Evolutionary conservation across 2,888 invertebrate species (phyloP), one percentile per base, ranked within the genome.

Genomic region (Tridacna crocea): DNA sequence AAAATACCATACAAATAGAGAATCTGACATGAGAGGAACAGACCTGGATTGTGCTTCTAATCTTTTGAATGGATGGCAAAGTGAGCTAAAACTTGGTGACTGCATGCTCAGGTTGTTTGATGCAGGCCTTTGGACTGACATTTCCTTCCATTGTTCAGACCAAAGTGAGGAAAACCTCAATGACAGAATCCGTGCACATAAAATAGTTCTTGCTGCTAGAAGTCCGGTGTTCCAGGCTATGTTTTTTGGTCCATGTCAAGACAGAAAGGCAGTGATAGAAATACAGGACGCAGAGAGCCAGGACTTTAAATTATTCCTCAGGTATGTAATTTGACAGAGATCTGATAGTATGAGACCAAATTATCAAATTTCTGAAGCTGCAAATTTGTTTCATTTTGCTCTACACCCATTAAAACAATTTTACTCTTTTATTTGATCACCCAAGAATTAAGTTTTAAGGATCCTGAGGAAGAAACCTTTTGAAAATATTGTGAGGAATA

Each of bases 161-260:
- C 66, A 75, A 10, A 55, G 70, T n/a, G 58, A 22, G 36, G 48
- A 72, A 24, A 24, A 81, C 60, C 36, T 15, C n/a, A 24, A 73
- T 24, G 68, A 77, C 12, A 55, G 74, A 47, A 73, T 81, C 17
- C 58, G 36, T 48, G 81, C 81, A 11, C 81, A 81, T 55, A 81
- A 81, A 48, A 70, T 81, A 26, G 36, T 81, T 36, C 61, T 81
- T 19, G 81, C 81, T 15, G 66, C 81, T 15, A 73, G 81, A 36
- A 81, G 81, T 36, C 77, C 81, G 4, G 81, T 81, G 15, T 81
- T 73, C 73, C 58, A 73, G 36, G 82, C 82, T 13, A 82, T 82
- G 79, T 82, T 82, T 66, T 82, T 72, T 76, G 82, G 82, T 51
- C 75, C 75, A 58, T 66, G 74, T 55, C 72, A 74, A 36, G 81